Percentiles rank a stretch among this genome's conserved stretches.
phyloP scores from a whole-genome alignment of 2,797 vertebrate genomes.

The Pantherophis alleghaniensis region DNA sequence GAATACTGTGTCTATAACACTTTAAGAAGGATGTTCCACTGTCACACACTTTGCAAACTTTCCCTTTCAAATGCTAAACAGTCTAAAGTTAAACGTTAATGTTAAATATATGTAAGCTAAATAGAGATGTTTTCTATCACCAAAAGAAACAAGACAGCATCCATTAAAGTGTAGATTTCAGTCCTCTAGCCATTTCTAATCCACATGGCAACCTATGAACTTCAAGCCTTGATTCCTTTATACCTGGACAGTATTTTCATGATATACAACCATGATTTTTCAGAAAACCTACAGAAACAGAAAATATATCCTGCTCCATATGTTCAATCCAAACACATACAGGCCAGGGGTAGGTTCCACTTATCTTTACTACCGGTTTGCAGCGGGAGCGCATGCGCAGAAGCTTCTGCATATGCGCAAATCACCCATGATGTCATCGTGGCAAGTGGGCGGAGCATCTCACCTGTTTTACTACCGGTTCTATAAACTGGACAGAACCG shows the following conservation, averaged over 20 bases:
- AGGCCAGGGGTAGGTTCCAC: not conserved
- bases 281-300: not conserved
- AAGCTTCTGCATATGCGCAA: no score
- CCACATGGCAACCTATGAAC: not conserved
- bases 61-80: not conserved
- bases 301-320: not conserved
- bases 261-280: no score
- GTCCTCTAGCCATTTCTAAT: not conserved
- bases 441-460: no score
- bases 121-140: not conserved
- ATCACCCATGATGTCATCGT: no score
- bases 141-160: not conserved
- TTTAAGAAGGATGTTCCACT: not conserved
- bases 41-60: not conserved
- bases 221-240: not conserved
- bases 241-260: not conserved
- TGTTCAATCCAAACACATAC: not conserved
- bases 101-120: not conserved
- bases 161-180: not conserved
- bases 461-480: no score
- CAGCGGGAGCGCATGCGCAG: no score
- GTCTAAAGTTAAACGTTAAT: not conserved
- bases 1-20: not conserved
- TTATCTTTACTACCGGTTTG: no score
- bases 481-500: no score